Conservation (phyloP, 2,888 invertebrate genomes). For the Pristionchus maxplancki region DNA sequence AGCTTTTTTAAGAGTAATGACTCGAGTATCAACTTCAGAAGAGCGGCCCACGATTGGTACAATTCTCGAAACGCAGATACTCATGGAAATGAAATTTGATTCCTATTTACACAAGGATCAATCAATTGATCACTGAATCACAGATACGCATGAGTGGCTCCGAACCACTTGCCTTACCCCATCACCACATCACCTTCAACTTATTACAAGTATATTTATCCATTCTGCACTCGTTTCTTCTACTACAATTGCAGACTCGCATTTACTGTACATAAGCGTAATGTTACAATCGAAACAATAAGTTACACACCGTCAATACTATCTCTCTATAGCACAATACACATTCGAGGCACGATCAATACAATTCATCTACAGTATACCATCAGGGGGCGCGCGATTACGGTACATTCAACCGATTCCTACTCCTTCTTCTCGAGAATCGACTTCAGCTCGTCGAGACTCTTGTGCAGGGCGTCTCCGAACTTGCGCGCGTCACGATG, state of each 20-base stretch:
- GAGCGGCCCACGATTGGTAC: no score
- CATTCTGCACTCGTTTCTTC: constrained; percentile 9
- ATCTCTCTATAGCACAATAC: background rate
- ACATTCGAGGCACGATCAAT: background rate
- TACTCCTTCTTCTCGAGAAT: constrained; percentile 70
- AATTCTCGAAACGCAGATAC: no score
- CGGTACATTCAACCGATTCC: constrained; percentile 37
- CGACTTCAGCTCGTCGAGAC: constrained; percentile 85
- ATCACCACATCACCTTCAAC: background rate
- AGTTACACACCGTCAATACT: constrained; percentile 3
- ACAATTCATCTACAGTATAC: constrained; percentile 35
- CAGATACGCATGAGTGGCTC: constrained; percentile 26
- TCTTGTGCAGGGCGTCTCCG: constrained; percentile 75
- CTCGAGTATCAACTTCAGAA: no score
- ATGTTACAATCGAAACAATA: constrained; percentile 36
- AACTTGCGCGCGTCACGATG: constrained; percentile 66
- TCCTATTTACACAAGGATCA: no score
- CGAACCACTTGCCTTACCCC: background rate
- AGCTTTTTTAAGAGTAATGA: no score
- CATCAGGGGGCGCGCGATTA: background rate
- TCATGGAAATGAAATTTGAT: no score
- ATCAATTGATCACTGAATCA: no score
- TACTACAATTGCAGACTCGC: constrained; percentile 18
- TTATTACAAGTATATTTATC: constrained; percentile 8
- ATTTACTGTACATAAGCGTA: background rate